Evolutionary conservation across 2,888 invertebrate genomes (phyloP), one percentile per base, ranked within the genome.

Genomic region (Andricus quercusramuli): DNA sequence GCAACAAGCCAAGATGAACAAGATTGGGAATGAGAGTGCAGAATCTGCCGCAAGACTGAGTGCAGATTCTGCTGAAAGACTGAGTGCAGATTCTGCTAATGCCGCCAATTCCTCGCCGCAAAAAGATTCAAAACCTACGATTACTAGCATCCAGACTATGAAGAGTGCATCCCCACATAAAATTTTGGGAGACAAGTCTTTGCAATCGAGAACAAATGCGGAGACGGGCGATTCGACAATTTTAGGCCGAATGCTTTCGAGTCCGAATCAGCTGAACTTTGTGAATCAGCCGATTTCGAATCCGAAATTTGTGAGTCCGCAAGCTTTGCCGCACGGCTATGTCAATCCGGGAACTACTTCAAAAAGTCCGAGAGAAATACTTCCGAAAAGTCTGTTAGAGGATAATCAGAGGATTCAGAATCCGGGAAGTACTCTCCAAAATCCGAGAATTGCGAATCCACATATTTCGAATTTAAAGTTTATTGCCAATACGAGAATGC

Each of bases 101-200:
- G 17, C 56, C 1, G 3, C 74, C 2, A 74, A 56, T 44, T 17
- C 68, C 22, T 74, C 17, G 25, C 68, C n/a, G 0, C 17, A 29
- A 29, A 74, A 56, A n/a, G 74, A 74, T 8, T 74, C 74, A 11
- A 74, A 74, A 32, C 74, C 74, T 20, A 74, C 11, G 11, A 74
- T 74, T 13, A 74, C 74, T 15, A 59, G 37, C 20, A 56, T 74
- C 6, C 74, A 74, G 56, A 74, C 56, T n/a, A 32, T 74, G 51
- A 74, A 74, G 22, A 59, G 22, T 59, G 11, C 4, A 3, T n/a
- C 22, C 29, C 64, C 64, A 29, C 64, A 15, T 1, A 64, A 17
- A 29, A 25, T 17, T 64, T 29, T 17, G 29, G 22, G 64, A 15
- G 29, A 64, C 15, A 25, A 13, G 8, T 15, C 25, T 64, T 29